Evolutionary conservation across 2,113 vertebrate species (phyloP).

Genomic region (Rafetus swinhoei): DNA sequence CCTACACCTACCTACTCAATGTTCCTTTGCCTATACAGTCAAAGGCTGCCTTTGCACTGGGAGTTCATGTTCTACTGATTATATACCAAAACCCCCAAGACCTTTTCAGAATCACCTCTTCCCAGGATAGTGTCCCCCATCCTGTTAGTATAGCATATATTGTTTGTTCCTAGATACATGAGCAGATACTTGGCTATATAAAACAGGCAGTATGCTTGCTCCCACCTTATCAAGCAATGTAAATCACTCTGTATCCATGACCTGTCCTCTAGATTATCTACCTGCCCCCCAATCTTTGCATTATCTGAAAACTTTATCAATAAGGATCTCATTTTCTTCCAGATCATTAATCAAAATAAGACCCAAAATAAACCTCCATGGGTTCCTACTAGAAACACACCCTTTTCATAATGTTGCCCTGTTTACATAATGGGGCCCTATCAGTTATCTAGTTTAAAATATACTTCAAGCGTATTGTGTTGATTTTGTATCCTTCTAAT

Average conservation of each 20-base stretch:
- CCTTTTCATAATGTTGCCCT: background rate
- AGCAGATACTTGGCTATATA: background rate
- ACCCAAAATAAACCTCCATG: background rate
- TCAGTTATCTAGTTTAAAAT: background rate
- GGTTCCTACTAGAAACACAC: background rate
- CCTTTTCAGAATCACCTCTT: background rate
- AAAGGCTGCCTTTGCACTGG: background rate
- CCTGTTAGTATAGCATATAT: background rate
- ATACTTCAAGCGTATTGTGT: background rate
- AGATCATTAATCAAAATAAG: background rate
- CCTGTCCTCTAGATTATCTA: background rate
- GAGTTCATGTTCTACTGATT: background rate
- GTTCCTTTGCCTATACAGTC: background rate
- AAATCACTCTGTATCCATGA: background rate
- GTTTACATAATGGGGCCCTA: background rate
- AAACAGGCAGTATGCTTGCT: background rate
- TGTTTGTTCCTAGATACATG: background rate
- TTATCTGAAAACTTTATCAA: background rate
- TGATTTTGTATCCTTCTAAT: background rate
- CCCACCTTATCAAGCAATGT: background rate
- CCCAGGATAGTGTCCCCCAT: no score
- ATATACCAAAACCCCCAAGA: background rate
- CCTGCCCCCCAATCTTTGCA: background rate
- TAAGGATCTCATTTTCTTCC: background rate
- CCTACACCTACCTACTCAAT: background rate